A percentile compares a stretch with the other conserved stretches of the same genome.
These are phyloP conservation scores for Larimichthys polyactis DNA, from an alignment of 2,113 vertebrate species.

Conservation along the genomic window DNA sequence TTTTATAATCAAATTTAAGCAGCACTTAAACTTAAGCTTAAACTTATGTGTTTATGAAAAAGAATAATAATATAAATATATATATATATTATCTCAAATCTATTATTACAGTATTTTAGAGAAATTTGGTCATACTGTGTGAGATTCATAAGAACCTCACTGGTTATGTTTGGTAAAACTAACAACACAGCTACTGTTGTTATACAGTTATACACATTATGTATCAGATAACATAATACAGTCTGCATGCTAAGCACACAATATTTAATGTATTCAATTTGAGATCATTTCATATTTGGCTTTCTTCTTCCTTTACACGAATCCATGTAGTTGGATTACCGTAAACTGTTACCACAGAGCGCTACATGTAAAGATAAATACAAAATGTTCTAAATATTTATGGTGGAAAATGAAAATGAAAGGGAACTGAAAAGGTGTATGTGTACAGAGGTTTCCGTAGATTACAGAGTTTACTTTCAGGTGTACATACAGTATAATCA, in stretches of 20 bases:
- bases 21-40: too few species aligned
- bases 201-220: not conserved
- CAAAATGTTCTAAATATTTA: not conserved
- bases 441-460: not conserved
- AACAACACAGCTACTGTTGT: too few species aligned
- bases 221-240: not conserved
- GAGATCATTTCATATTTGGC: too few species aligned
- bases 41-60: too few species aligned
- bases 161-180: too few species aligned
- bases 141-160: too few species aligned
- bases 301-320: not conserved
- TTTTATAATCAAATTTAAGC: too few species aligned
- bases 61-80: too few species aligned
- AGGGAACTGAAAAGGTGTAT: not conserved
- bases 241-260: not conserved
- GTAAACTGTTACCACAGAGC: not conserved
- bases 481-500: not conserved
- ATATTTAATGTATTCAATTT: not conserved
- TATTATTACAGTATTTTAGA: too few species aligned
- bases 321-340: not conserved
- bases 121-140: too few species aligned
- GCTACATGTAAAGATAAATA: not conserved
- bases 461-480: not conserved
- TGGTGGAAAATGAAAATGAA: not conserved
- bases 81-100: too few species aligned